Percentiles rank a stretch among this genome's conserved stretches.
Evolutionary conservation across 2,113 vertebrate genomes (phyloP).

Genomic region (Cairina moschata): DNA sequence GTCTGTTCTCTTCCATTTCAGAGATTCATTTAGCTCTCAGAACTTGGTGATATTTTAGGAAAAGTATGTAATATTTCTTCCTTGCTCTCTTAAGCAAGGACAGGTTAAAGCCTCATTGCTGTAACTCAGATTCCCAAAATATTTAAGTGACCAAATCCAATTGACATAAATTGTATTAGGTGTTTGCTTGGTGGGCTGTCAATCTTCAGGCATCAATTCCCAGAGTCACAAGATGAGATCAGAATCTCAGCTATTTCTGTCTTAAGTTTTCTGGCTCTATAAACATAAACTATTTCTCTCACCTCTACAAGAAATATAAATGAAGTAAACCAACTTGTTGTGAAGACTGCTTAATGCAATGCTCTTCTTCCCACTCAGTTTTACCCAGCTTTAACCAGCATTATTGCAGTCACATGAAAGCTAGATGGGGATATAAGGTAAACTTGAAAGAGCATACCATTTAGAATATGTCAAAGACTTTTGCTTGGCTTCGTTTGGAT

Average conservation of each 20-base stretch:
- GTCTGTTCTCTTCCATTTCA: background rate
- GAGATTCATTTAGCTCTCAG: background rate
- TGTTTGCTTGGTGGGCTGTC: background rate
- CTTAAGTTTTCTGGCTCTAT: background rate
- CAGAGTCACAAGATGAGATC: background rate
- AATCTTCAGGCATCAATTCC: background rate
- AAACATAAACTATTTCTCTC: background rate
- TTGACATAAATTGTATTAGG: background rate
- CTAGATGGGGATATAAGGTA: background rate
- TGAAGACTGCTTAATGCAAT: background rate
- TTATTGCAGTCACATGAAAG: background rate
- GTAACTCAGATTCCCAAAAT: background rate
- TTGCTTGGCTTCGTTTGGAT: background rate
- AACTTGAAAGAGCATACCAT: background rate
- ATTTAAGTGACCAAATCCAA: background rate
- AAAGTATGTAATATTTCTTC: background rate
- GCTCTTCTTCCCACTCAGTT: background rate
- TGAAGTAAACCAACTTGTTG: background rate
- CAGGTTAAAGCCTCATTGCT: background rate
- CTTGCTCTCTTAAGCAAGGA: background rate
- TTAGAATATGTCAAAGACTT: background rate
- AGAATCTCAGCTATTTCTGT: background rate
- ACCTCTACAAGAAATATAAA: background rate
- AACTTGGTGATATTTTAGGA: background rate
- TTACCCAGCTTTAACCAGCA: accelerated